Conservation (phyloP, 2,113 vertebrate species). For the Brachyistius frenatus region DNA sequence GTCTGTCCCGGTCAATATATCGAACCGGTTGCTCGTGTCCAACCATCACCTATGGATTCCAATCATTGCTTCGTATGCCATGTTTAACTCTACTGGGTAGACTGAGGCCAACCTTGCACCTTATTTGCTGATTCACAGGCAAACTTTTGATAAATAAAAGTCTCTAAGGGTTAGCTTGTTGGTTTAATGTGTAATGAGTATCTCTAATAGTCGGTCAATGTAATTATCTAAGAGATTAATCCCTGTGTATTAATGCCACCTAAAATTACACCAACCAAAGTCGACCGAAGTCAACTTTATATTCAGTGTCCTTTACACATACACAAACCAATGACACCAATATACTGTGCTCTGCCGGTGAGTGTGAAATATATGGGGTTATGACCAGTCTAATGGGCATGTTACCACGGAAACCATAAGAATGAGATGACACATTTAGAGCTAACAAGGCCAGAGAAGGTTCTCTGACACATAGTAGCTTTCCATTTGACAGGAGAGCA, state of each 20-base stretch:
- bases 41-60: not conserved
- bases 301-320: not conserved
- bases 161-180: not conserved
- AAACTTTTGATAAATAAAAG: not conserved
- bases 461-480: conserved; percentile 32
- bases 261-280: not conserved
- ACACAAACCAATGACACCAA: not conserved
- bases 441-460: conserved; percentile 49
- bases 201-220: conserved; percentile 13
- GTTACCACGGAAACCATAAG: conserved; percentile 72
- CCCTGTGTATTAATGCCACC: not conserved
- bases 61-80: not conserved
- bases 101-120: conserved; percentile 1
- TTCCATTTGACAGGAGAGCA: conserved; percentile 49
- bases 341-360: conserved; percentile 21
- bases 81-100: not conserved
- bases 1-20: conserved; percentile 24
- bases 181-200: conserved; percentile 5
- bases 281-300: not conserved
- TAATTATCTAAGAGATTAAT: conserved; percentile 1
- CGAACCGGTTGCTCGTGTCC: conserved; percentile 15
- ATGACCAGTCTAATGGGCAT: conserved; percentile 39
- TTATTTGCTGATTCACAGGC: not conserved
- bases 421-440: conserved; percentile 4
- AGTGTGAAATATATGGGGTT: conserved; percentile 24